Percentiles rank a stretch among this genome's conserved stretches.
These are phyloP conservation scores for Tiliacea aurago DNA, from an alignment of 2,888 invertebrate species.

Conservation along the genomic window DNA sequence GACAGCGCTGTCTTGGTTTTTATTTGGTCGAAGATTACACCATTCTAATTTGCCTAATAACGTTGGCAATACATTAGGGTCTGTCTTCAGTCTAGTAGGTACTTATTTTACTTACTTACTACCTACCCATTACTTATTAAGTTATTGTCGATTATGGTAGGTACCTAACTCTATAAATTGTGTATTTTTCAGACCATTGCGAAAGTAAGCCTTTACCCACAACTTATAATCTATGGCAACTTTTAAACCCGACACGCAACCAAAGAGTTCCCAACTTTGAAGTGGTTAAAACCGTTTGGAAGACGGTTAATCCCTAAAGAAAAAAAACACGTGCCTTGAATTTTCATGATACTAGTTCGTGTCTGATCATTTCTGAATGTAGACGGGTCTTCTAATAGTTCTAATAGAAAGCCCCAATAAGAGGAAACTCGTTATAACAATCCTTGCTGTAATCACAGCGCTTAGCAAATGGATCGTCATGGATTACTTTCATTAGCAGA, in stretches of 20 bases:
- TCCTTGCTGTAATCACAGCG: conserved; percentile 16
- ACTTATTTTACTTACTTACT: too few relatives aligned
- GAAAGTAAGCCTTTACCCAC: conserved; percentile 15
- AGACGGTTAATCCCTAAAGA: conserved; percentile 45
- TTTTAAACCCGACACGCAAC: conserved; percentile 51
- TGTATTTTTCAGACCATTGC: not conserved
- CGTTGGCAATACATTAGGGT: too few relatives aligned
- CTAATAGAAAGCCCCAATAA: not conserved
- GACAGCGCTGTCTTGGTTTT: too few relatives aligned
- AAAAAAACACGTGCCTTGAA: conserved; percentile 47
- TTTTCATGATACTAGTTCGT: conserved; percentile 13
- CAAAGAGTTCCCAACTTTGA: conserved; percentile 43
- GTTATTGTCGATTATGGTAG: too few relatives aligned
- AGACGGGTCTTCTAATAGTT: not conserved
- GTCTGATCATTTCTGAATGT: conserved; percentile 20
- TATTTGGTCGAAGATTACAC: too few relatives aligned
- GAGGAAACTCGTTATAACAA: conserved; percentile 22
- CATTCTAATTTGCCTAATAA: too few relatives aligned
- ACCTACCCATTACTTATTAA: too few relatives aligned
- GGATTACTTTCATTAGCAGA: not conserved
- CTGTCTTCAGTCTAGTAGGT: too few relatives aligned
- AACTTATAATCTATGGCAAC: conserved; percentile 48
- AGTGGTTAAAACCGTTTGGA: conserved; percentile 35
- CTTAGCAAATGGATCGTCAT: conserved; percentile 17
- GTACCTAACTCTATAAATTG: not conserved